phyloP scores from a whole-genome alignment of 2,797 vertebrate species.

The Phaenicophaeus curvirostris region DNA sequence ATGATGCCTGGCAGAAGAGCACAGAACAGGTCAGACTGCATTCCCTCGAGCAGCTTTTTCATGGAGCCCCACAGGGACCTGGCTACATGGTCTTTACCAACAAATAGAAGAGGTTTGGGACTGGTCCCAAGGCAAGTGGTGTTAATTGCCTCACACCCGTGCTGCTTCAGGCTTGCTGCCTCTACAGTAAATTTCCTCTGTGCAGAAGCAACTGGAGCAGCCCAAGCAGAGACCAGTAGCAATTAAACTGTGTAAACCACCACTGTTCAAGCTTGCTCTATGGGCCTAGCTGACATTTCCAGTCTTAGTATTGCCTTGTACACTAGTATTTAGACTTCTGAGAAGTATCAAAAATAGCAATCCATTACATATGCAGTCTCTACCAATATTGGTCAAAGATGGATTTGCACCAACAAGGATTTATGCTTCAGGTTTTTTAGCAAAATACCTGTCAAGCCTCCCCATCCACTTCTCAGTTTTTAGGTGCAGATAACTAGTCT shows the following conservation, averaged over 20 bases:
- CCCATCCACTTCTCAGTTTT: not conserved
- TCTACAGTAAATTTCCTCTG: not conserved
- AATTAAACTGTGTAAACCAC: not conserved
- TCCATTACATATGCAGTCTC: not conserved
- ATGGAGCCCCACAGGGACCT: not conserved
- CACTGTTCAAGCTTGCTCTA: not conserved
- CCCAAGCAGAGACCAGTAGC: not conserved
- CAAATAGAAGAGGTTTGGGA: not conserved
- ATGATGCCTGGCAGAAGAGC: not conserved
- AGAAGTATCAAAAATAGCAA: not conserved
- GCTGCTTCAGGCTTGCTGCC: not conserved
- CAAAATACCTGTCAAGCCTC: not conserved
- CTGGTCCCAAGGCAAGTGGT: not conserved
- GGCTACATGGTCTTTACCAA: not conserved
- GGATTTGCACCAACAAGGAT: not conserved
- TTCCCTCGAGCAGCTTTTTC: slow-evolving; percentile 25
- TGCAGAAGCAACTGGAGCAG: not conserved
- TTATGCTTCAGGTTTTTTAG: not conserved
- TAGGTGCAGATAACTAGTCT: not conserved
- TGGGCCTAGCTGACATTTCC: not conserved
- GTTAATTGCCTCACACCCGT: fast-evolving
- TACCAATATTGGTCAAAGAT: not conserved
- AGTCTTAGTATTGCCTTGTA: not conserved
- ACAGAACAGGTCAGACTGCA: slow-evolving; percentile 45
- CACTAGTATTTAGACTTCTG: not conserved